Evolutionary conservation across 2,113 vertebrate species (phyloP), one percentile per base, ranked within the genome.

Genomic region (Anoura caudifer): DNA sequence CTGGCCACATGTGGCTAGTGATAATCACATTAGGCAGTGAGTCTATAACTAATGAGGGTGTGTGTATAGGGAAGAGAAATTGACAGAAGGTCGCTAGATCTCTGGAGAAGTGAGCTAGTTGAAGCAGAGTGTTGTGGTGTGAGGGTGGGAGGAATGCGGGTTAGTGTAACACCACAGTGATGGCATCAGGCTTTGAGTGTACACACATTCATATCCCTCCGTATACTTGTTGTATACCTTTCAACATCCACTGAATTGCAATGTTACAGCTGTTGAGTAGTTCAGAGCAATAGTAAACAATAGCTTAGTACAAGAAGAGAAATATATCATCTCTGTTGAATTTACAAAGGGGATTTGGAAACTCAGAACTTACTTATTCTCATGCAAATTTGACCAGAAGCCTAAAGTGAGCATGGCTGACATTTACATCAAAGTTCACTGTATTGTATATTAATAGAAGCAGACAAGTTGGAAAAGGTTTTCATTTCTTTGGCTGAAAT

Each of bases 311-410:
- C 17, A 65, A 47, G 94, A 75, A 94, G 63, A 96, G 91, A 94
- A 94, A 87, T 94, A 70, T 33, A 91, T 88, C 59, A 14, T 89
- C 75, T 79, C 73, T 94, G 85, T 67, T 95, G 61, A 90, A 83
- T 94, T 93, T 95, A 80, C 67, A 94, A 82, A 91, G 50, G 77
- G 86, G 77, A 96, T 93, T 95, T 80, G 24, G 91, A 88, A 98
- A 91, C 56, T 96, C 33, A 12, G 70, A 96, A 91, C 96, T 95
- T 96, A 97, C 97, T 97, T 94, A 96, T 81, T 79, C 36, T 61
- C 73, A 84, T 94, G 94, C 83, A 97, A 72, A 97, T 97, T 87
- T 97, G 94, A 95, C 97, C 94, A 93, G 93, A 92, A 95, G 85
- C 77, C 86, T 96, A 87, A 93, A 86, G 61, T 94, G 94, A 94